Evolutionary conservation across 2,888 invertebrate species (phyloP).

Genomic region (Ellobium chinense): DNA sequence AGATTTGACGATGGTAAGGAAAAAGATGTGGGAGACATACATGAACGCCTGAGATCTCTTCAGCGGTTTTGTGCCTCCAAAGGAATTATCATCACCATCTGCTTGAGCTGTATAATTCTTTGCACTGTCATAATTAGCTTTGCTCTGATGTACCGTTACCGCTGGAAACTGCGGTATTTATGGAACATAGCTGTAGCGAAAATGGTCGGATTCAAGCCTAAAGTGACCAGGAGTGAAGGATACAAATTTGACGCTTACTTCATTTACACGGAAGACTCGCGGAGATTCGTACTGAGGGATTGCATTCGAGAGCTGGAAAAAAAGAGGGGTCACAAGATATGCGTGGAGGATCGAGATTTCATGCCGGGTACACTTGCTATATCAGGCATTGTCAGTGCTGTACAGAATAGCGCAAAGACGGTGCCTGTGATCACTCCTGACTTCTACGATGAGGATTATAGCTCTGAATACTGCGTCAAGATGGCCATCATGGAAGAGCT

Average conservation of each 20-base stretch:
- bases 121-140: background rate
- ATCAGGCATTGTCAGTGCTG: slow-evolving; percentile 29
- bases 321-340: slow-evolving; percentile 26
- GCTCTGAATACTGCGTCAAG: slow-evolving; percentile 40
- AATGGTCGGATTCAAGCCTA: background rate
- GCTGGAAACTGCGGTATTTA: slow-evolving; percentile 30
- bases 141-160: slow-evolving; percentile 21
- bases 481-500: slow-evolving; percentile 48
- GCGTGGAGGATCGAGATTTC: slow-evolving; percentile 41
- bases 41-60: too few species aligned
- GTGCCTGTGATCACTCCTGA: slow-evolving; percentile 28
- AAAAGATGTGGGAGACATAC: too few species aligned
- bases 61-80: slow-evolving; percentile 18
- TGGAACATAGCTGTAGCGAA: slow-evolving; percentile 4
- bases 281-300: slow-evolving; percentile 21
- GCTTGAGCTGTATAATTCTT: background rate
- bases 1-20: too few species aligned
- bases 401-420: slow-evolving; percentile 37
- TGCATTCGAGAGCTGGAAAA: slow-evolving; percentile 26
- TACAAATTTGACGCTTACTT: slow-evolving; percentile 43
- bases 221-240: background rate
- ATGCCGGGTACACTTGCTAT: slow-evolving; percentile 29
- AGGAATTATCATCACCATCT: background rate
- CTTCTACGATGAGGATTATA: slow-evolving; percentile 22
- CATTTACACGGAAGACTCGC: slow-evolving; percentile 13